A percentile compares a stretch with the other conserved stretches of the same genome.
Evolutionary conservation across 2,113 vertebrate species (phyloP).

Genomic region (Zapus hudsonius): DNA sequence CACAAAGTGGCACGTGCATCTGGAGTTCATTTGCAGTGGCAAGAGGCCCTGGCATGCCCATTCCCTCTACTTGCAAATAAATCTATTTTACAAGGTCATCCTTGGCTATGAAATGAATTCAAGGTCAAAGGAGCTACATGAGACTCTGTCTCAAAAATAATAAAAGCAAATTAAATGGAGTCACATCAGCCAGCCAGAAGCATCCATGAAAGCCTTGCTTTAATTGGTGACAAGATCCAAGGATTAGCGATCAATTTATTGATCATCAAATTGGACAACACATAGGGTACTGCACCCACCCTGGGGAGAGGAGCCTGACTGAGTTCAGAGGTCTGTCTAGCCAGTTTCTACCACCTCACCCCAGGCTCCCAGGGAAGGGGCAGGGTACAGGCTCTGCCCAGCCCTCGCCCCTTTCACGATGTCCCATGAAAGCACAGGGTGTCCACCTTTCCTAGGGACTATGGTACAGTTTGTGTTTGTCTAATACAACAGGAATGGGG

Average conservation of each 20-base stretch:
- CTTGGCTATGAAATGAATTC: too few relatives aligned
- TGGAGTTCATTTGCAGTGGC: too few relatives aligned
- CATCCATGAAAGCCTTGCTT: slow-evolving; percentile 63
- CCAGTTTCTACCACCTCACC: not conserved
- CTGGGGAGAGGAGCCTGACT: not conserved
- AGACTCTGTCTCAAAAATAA: not conserved
- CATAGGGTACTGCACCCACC: not conserved
- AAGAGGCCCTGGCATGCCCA: too few relatives aligned
- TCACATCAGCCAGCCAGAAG: slow-evolving; percentile 25
- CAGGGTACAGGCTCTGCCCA: not conserved
- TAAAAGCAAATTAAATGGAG: slow-evolving; percentile 14
- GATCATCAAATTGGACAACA: slow-evolving; percentile 39
- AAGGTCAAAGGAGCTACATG: not conserved
- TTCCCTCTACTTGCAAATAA: too few relatives aligned
- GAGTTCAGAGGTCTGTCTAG: not conserved
- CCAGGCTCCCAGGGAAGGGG: not conserved
- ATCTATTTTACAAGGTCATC: too few relatives aligned
- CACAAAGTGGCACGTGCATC: too few relatives aligned
- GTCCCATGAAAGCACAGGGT: not conserved
- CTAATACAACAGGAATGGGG: slow-evolving; percentile 59
- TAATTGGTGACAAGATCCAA: slow-evolving; percentile 74
- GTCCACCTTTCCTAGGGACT: not conserved
- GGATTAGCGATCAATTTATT: slow-evolving; percentile 41
- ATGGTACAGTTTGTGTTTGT: slow-evolving; percentile 57
- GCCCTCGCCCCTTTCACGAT: not conserved